phyloP scores from a whole-genome alignment of 2,113 vertebrate species.

The Charadrius vociferus region DNA sequence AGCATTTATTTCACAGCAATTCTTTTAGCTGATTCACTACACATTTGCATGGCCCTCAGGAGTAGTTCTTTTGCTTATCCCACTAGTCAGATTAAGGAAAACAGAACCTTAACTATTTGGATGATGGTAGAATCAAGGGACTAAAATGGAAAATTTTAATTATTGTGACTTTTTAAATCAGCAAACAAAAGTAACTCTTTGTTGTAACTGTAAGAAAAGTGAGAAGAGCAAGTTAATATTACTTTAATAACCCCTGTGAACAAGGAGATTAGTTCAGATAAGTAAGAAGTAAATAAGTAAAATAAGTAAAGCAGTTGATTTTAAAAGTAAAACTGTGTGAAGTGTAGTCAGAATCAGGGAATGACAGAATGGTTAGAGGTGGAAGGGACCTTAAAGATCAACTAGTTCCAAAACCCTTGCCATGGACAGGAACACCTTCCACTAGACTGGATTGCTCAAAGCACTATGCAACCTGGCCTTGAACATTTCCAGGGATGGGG shows the following conservation, averaged over 20 bases:
- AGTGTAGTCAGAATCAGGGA: not conserved
- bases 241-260: not conserved
- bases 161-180: not conserved
- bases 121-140: not conserved
- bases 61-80: not conserved
- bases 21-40: not conserved
- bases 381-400: not conserved
- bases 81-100: not conserved
- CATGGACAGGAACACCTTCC: not conserved
- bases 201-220: not conserved
- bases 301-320: not conserved
- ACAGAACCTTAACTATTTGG: not conserved
- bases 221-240: not conserved
- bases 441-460: not conserved
- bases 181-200: not conserved
- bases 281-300: not conserved
- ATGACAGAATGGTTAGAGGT: not conserved
- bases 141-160: not conserved
- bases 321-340: not conserved
- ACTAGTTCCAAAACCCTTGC: not conserved
- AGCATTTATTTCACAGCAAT: not conserved
- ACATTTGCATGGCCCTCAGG: not conserved
- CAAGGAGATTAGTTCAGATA: not conserved
- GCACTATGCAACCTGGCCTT: not conserved
- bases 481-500: not conserved